Base-by-base conservation (phyloP, 2,797 vertebrate genomes). In the Rhabdomys pumilio region DNA sequence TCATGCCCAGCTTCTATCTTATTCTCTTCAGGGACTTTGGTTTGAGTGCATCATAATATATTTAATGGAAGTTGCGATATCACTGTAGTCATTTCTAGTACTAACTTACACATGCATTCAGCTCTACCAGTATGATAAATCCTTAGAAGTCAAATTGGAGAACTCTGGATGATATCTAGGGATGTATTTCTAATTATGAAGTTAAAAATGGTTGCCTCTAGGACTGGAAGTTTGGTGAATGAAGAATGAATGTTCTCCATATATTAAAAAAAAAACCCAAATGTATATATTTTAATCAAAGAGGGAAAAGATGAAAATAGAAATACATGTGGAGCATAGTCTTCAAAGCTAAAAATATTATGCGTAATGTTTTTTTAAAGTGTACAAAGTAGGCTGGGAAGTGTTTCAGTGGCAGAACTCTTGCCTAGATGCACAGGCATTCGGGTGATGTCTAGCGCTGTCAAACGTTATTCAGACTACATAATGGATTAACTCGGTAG, bases 81-180 rank as follows among this genome's bases (percentile, higher is more conserved):
- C 84, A 84, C 20, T 89, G 11, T n/a, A 75, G 82, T 34, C 29
- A 14, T 84, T 29, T 38, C 61, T 53, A 41, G 63, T 47, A 80
- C 19, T 73, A 50, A 65, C 2, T 73, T 20, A 50, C 22, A 92
- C 2, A 34, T n/a, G 57, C 72, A 12, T 75, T 92, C 59, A 38
- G 63, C 4, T 41, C 53, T 76, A 29, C 59, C 57, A 38, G 41
- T 67, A 69, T 0, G 47, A 84, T 26, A 53, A 63, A 87, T 73
- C 94, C 44, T 89, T 94, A 89, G 82, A 92, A 87, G 41, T 44
- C 65, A 75, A 93, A 72, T 4, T 69, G 50, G 75, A 93, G 72
- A 95, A 61, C 76, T 93, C 93, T 75, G 69, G 44, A 77, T 87
- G 81, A 91, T 29, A 83, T 85, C 91, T 93, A 92, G 72, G 67